These are phyloP conservation scores for Lydus trimaculatus DNA, from an alignment of 2,888 invertebrate species.

Conservation along the genomic window DNA sequence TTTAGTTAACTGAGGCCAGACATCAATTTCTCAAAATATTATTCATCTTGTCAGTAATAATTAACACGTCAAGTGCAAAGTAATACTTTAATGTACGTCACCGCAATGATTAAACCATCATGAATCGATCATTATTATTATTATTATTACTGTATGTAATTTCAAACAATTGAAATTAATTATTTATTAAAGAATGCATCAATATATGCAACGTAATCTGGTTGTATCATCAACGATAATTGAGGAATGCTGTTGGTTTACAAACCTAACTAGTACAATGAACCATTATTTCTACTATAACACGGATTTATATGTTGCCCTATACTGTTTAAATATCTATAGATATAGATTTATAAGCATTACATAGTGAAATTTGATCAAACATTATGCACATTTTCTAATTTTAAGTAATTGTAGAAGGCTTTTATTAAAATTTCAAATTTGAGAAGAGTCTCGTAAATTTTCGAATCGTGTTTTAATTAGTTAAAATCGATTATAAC, in stretches of 20 bases:
- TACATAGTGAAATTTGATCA: neutral
- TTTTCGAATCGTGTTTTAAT: too few relatives aligned
- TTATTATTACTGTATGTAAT: conserved; percentile 11
- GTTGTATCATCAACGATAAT: conserved; percentile 21
- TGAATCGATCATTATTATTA: conserved; percentile 13
- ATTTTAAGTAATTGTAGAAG: too few relatives aligned
- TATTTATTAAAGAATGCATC: conserved; percentile 20
- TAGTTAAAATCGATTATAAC: neutral
- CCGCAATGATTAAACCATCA: neutral
- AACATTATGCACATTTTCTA: neutral
- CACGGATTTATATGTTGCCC: neutral
- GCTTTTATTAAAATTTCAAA: too few relatives aligned
- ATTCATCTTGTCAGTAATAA: conserved; percentile 14
- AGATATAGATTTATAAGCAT: neutral
- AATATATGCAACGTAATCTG: conserved; percentile 14
- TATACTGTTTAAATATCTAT: neutral
- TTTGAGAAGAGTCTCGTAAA: too few relatives aligned
- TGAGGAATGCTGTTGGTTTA: conserved; percentile 18
- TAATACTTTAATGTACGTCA: neutral
- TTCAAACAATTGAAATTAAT: conserved; percentile 25
- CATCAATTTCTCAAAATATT: conserved; percentile 8
- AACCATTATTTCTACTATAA: conserved; percentile 6
- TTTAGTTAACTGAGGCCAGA: neutral
- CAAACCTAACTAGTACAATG: conserved; percentile 17
- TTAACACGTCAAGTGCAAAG: conserved; percentile 19